These are phyloP conservation scores for Periophthalmodon schlosseri DNA, from an alignment of 2,113 vertebrate genomes.

Conservation along the genomic window DNA sequence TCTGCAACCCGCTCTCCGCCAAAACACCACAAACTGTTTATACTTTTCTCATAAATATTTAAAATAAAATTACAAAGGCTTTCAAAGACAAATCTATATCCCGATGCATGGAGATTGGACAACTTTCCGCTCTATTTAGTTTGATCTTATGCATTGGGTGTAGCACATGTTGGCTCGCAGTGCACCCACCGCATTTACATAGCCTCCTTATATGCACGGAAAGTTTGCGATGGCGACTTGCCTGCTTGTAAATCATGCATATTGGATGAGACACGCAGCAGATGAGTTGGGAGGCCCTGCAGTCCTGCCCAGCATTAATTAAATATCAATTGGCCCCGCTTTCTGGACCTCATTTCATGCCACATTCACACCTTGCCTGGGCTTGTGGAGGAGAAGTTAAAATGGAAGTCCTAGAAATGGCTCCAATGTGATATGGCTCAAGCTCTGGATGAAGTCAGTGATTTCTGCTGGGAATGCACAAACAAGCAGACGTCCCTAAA, in stretches of 20 bases:
- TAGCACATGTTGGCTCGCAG: neutral
- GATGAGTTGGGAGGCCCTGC: conserved; percentile 61
- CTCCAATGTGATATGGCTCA: conserved; percentile 7
- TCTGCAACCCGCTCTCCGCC: conserved; percentile 22
- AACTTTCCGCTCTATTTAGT: conserved; percentile 7
- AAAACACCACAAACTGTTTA: conserved; percentile 48
- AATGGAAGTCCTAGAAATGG: conserved; percentile 46
- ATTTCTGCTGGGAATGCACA: conserved; percentile 16
- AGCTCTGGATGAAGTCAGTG: conserved; percentile 22
- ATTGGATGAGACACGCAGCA: conserved; percentile 71
- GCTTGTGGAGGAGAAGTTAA: conserved; percentile 53
- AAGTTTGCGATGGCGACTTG: conserved; percentile 64
- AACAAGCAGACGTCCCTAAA: conserved; percentile 5
- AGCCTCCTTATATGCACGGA: conserved; percentile 48
- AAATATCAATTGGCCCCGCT: conserved; percentile 74
- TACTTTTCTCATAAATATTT: conserved; percentile 65
- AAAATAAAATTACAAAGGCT: conserved; percentile 27
- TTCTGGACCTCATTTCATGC: conserved; percentile 70
- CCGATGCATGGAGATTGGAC: neutral
- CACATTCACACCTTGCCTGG: conserved; percentile 70
- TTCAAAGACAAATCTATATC: conserved; percentile 27
- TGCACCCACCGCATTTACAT: conserved; percentile 27
- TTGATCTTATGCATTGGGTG: conserved; percentile 15
- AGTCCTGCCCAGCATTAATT: conserved; percentile 73
- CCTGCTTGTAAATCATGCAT: conserved; percentile 71